These are phyloP conservation scores for Gavia stellata DNA, from an alignment of 2,113 vertebrate genomes.

Conservation along the genomic window DNA sequence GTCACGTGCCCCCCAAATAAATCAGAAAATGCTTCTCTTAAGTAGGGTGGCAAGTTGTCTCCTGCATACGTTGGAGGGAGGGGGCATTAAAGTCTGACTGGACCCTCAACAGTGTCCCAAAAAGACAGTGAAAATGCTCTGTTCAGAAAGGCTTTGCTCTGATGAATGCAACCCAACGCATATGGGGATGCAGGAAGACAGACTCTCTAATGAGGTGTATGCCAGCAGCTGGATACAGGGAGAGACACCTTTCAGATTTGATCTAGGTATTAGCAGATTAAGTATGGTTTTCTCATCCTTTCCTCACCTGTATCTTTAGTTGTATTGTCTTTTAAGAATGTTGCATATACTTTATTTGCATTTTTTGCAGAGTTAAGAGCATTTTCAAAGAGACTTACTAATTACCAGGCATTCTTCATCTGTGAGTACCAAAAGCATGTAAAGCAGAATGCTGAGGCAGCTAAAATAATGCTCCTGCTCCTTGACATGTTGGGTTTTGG, in stretches of 20 bases:
- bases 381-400: background rate
- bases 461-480: background rate
- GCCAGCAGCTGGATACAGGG: background rate
- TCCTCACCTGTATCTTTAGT: background rate
- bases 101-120: fast-evolving
- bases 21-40: background rate
- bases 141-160: background rate
- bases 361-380: background rate
- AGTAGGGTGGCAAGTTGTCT: background rate
- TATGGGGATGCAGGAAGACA: background rate
- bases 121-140: background rate
- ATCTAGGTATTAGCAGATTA: background rate
- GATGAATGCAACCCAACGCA: fast-evolving
- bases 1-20: background rate
- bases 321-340: background rate
- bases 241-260: background rate
- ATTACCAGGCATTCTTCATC: background rate
- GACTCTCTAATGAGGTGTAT: background rate
- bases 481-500: background rate
- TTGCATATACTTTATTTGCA: background rate
- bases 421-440: too few relatives aligned
- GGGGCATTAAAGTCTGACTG: background rate
- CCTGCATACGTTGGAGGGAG: background rate
- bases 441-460: background rate
- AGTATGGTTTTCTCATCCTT: background rate